A percentile compares a stretch with the other conserved stretches of the same genome.
Conservation (phyloP, 92 coral and sea anemone species). For the Paramuricea clavata region DNA sequence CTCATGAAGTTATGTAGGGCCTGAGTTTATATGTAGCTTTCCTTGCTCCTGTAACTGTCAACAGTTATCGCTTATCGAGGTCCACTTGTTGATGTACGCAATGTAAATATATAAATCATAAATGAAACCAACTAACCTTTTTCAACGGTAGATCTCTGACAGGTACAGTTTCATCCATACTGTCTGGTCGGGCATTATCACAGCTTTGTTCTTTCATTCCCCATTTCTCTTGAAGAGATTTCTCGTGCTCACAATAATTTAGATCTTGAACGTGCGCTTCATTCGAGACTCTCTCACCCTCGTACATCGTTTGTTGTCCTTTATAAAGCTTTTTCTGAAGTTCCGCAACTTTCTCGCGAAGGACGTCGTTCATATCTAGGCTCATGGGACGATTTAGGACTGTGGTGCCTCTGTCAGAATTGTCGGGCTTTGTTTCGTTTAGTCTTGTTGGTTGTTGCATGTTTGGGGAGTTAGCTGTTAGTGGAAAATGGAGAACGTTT, state of each 20-base stretch:
- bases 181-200: neutral
- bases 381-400: neutral
- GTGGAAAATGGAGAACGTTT: neutral
- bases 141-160: neutral
- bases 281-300: neutral
- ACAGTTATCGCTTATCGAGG: no score
- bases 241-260: neutral
- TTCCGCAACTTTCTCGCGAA: slow-evolving; percentile 41
- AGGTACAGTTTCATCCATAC: neutral
- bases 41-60: no score
- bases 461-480: neutral
- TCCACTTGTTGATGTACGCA: no score
- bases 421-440: neutral
- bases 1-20: no score
- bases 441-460: neutral
- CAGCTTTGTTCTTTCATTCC: neutral
- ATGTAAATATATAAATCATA: no score
- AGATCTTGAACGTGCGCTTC: slow-evolving; percentile 4
- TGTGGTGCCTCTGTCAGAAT: neutral
- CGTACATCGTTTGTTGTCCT: slow-evolving; percentile 34
- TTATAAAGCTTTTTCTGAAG: slow-evolving; percentile 17
- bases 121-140: neutral
- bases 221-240: slow-evolving; percentile 15
- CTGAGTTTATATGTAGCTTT: no score
- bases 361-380: slow-evolving; percentile 26